phyloP scores from a whole-genome alignment of 2,797 vertebrate genomes.

The Cuniculus paca region DNA sequence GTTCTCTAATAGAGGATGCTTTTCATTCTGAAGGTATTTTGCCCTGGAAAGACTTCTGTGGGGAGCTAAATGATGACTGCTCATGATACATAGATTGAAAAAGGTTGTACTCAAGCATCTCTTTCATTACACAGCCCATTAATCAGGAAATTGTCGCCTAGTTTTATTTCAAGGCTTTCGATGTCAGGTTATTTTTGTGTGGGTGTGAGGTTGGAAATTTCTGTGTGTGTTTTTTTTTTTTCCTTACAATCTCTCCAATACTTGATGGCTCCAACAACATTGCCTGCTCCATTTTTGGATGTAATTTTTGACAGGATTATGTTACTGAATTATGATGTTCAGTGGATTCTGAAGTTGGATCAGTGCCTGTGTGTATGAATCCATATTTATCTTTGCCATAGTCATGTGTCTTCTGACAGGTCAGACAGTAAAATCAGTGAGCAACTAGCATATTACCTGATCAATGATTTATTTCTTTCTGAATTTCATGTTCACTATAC shows the following conservation, averaged over 20 bases:
- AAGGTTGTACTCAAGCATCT: conserved; percentile 64
- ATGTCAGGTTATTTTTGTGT: background rate
- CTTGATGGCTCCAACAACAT: conserved; percentile 8
- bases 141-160: conserved; percentile 72
- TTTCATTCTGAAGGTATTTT: conserved; percentile 46
- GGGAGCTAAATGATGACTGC: background rate
- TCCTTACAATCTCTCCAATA: background rate
- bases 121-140: conserved; percentile 78
- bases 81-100: conserved; percentile 53
- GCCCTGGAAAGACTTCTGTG: conserved; percentile 25
- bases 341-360: background rate
- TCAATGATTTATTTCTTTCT: background rate
- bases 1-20: background rate
- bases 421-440: background rate
- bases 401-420: background rate
- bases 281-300: background rate
- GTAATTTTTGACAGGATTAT: conserved; percentile 12
- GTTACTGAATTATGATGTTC: conserved; percentile 29
- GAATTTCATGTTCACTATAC: background rate
- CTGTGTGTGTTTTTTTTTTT: background rate
- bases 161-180: conserved; percentile 62
- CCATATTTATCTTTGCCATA: background rate
- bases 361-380: background rate
- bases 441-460: background rate
- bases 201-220: background rate